phyloP scores from a whole-genome alignment of 2,113 vertebrate species.

The Catharus fuscescens region DNA sequence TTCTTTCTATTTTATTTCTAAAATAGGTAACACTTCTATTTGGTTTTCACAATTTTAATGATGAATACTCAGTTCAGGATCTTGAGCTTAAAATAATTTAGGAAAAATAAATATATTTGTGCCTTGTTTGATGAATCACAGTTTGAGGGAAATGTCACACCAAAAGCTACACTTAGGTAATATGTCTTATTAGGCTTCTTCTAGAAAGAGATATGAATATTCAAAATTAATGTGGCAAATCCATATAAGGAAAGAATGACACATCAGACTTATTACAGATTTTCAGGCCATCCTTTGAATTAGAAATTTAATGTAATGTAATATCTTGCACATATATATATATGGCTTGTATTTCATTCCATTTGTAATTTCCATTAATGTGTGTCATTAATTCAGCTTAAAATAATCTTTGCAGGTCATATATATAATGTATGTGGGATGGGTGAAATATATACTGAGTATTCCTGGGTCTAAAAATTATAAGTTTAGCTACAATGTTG shows the following conservation, averaged over 20 bases:
- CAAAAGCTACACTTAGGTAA: constrained; percentile 16
- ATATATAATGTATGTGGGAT: not conserved
- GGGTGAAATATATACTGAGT: not conserved
- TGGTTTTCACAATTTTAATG: not conserved
- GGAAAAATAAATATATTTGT: constrained; percentile 11
- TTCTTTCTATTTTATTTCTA: not conserved
- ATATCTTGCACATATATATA: not conserved
- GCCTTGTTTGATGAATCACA: not conserved
- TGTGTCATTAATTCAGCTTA: not conserved
- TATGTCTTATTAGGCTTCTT: not conserved
- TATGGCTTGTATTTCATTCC: not conserved
- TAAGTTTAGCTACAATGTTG: not conserved
- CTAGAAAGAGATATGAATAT: constrained; percentile 4
- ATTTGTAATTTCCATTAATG: not conserved
- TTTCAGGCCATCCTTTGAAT: not conserved
- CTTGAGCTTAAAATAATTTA: not conserved
- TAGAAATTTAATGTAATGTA: not conserved
- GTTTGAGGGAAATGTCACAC: constrained; percentile 14
- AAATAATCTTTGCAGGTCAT: not conserved
- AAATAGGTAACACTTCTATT: not conserved
- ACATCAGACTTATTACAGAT: not conserved
- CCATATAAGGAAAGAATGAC: not conserved
- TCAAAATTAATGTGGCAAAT: constrained; percentile 2
- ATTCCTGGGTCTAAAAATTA: not conserved
- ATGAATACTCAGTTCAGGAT: not conserved